These are phyloP conservation scores for Zaprionus obscuricornis DNA, from an alignment of 2,888 invertebrate species.

Conservation along the genomic window DNA sequence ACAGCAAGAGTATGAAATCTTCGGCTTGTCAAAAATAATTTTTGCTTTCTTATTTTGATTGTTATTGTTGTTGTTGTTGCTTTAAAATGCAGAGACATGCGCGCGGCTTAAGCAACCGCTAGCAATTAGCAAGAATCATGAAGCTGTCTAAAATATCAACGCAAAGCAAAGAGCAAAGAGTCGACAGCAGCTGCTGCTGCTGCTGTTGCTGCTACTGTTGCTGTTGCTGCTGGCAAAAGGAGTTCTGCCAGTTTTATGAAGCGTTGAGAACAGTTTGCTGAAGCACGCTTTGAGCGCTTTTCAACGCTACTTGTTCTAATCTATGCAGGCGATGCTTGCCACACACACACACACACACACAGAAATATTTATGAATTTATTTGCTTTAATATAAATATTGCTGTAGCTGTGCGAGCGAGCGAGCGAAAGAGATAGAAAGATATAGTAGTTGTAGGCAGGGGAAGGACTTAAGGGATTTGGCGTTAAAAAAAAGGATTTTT, in stretches of 20 bases:
- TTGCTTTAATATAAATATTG: conserved; percentile 74
- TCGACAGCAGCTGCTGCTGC: conserved; percentile 3
- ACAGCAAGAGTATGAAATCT: too few species aligned
- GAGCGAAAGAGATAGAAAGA: background rate
- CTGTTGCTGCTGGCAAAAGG: too few species aligned
- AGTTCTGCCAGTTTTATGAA: background rate
- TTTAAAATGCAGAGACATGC: conserved; percentile 57
- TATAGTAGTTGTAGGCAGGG: conserved; percentile 6
- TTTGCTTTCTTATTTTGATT: too few species aligned
- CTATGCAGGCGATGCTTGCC: conserved; percentile 17
- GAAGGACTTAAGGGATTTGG: conserved; percentile 65
- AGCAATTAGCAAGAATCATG: conserved; percentile 67
- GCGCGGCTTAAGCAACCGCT: conserved; percentile 53
- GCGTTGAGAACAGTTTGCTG: background rate
- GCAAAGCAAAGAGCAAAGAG: conserved; percentile 11
- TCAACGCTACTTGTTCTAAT: too few species aligned
- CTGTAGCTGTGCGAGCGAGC: background rate
- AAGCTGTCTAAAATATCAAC: conserved; percentile 65
- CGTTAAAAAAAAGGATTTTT: conserved; percentile 59
- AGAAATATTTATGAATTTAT: conserved; percentile 78
- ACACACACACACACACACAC: conserved; percentile 35
- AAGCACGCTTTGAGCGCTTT: conserved; percentile 36
- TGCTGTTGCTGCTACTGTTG: too few species aligned
- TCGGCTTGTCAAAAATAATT: too few species aligned
- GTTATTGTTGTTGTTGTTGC: too few species aligned